These are phyloP conservation scores for Siniperca chuatsi DNA, from an alignment of 2,113 vertebrate species.

Conservation along the genomic window DNA sequence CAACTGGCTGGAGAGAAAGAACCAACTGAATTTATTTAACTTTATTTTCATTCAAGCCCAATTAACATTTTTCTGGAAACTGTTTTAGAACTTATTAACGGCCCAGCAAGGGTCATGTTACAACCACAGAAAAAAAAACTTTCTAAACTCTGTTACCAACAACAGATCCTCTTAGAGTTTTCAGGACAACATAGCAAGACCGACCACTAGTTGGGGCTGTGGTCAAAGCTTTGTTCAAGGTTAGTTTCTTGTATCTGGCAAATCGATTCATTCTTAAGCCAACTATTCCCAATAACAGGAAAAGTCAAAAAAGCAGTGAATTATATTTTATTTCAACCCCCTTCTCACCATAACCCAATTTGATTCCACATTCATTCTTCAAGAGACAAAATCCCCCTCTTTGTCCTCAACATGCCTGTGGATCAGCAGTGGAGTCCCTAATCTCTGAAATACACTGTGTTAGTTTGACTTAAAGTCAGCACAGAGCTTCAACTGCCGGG, in stretches of 20 bases:
- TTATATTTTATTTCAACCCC: background rate
- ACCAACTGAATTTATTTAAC: no score
- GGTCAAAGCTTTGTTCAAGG: background rate
- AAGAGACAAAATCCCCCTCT: background rate
- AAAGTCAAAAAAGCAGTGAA: background rate
- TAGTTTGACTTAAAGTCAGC: background rate
- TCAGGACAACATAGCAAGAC: no score
- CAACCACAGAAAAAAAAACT: no score
- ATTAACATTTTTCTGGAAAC: no score
- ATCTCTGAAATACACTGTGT: background rate
- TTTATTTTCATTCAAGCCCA: no score
- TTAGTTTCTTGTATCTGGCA: background rate
- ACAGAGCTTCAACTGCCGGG: background rate
- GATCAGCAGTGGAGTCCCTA: background rate
- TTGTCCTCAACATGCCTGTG: background rate
- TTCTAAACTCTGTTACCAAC: no score
- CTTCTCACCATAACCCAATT: background rate
- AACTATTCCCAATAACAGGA: background rate
- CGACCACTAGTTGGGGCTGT: no score
- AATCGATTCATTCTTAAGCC: background rate
- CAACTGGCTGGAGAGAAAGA: background rate
- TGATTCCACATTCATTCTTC: slow-evolving; percentile 8
- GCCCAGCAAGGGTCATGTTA: no score
- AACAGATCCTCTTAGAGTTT: no score
- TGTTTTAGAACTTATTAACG: no score